Base-by-base conservation (phyloP, 1,140 invertebrate genomes). In the Drosophila santomea region DNA sequence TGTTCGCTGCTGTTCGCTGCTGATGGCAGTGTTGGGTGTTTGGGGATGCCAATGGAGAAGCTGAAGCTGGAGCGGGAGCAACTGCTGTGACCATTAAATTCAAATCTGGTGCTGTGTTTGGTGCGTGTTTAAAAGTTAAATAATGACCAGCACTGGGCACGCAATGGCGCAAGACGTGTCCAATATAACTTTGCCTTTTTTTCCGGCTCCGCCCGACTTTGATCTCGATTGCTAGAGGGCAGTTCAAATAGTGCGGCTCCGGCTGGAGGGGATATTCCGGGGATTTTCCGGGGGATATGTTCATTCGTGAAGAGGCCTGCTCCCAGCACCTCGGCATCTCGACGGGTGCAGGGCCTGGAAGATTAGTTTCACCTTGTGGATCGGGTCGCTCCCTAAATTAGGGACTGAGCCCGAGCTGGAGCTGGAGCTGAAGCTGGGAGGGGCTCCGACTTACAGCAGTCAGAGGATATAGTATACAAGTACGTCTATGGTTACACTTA, bases 81-180 rank as follows among this genome's bases (percentile, higher is more conserved):
- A 56, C 57, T 69, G 74, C 62, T 62, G 74, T 82, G 75, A 45
- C 84, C 83, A 88, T 88, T 88, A 88, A 88, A 88, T 89, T 88
- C 80, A 88, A 88, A 88, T 88, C 83, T 83, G 80, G 51, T 88
- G 75, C 78, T 86, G 61, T 82, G 68, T 67, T 63, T 73, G 84
- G 79, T 74, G 84, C 83, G 83, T 88, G 83, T 83, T 88, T 88
- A 88, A 88, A 88, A 88, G 84, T 88, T 88, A 88, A 88, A 89
- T 88, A 88, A 88, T 89, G 72, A 77, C 71, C 75, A 69, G 71
- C 66, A 73, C 72, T 69, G 79, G 74, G 58, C 83, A 69, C 79
- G 80, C 84, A 89, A 88, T 88, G 83, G 80, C 73, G 76, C 84
- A 80, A 80, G 80, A 89, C 84, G 80, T 89, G 84, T 89, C 80